Base-by-base conservation (phyloP, 2,113 vertebrate genomes). In the Amia ocellicauda region DNA sequence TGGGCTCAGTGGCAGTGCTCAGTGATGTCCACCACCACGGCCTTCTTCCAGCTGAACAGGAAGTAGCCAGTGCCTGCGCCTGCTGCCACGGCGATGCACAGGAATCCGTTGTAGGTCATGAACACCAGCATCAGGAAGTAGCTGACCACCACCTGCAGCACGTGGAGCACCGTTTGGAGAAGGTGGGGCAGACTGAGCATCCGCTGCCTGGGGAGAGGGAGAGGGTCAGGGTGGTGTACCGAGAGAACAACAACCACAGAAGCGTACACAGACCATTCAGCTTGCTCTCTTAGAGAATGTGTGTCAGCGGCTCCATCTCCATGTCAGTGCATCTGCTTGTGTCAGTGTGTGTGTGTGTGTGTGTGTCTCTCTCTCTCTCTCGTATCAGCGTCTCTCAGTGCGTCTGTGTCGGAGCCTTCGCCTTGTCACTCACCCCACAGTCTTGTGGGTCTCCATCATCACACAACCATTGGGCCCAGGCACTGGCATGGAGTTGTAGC, bases 101-200 rank as follows among this genome's bases (percentile, higher is more conserved):
- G 91, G 88, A 93, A 98, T 2, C 89, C 97, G 0, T 98, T 98
- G 90, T 98, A 99, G 3, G 94, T 98, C 97, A 99, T 98, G 85
- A 98, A 98, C 83, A 99, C 84, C 28, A 99, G 91, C 97, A 99
- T 98, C 60, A 98, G 90, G 74, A 99, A 91, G 79, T 99, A 99
- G 84, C 95, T 98, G 84, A 97, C 81, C 60, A 96, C 94, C 26
- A 99, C 97, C 42, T 99, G 97, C 68, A 99, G 60, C 72, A 98
- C 67, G 71, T 99, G 97, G 43, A 99, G 84, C 9, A 93, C 63
- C 0, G 97, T 97, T 71, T 99, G 96, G 68, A 98, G 72, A 67
- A 95, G 78, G 82, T 99, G 97, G 61, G 92, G 85, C 13, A 94
- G 75, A 78, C 95, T 98, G 74, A 98, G 65, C 95, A 98, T 95